Base-by-base conservation (phyloP, 2,888 invertebrate species). In the Archips xylosteana region DNA sequence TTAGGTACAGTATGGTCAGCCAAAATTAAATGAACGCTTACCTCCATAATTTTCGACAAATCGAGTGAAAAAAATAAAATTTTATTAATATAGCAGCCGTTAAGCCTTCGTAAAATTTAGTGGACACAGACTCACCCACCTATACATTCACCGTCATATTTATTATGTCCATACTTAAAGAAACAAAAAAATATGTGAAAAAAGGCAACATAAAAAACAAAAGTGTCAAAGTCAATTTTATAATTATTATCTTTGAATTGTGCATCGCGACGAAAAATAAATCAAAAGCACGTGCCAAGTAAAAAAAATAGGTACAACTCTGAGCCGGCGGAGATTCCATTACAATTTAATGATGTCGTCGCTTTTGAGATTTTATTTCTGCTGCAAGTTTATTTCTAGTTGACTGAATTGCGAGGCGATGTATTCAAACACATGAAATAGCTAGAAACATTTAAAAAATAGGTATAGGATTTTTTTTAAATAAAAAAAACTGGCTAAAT, bases 261-360 rank as follows among this genome's bases (percentile, higher is more conserved):
- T 51, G 60, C 9, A 23, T 15, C 6, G 23, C 47, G 10, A 49
- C 47, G 36, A 34, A 49, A 47, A 49, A 64, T 49, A 36, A 39
- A 15, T 36, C 12, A 65, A 36, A 51, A 36, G 51, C 65, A 34
- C 32, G 15, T 47, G 23, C 34, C 57, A 34, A 49, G 23, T 34
- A 15, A 12, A 60, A 60, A 60, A 34, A n/a, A 47, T 60, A 10
- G 61, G 61, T 68, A 13, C 49, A 15, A 39, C 42, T 47, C 12
- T 9, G 62, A 65, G 36, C 64, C 39, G 9, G 64, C 57, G n/a
- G 23, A 47, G 12, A 15, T 69, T 71, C 49, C 49, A 59, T 57
- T 64, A 36, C 70, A 57, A 49, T 60, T 71, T 71, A 71, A 71
- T 65, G 71, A 71, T 42, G 71, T 65, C 64, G 57, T 34, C 59